These are phyloP conservation scores for Musca vetustissima DNA, from an alignment of 1,140 invertebrate genomes.

Conservation along the genomic window DNA sequence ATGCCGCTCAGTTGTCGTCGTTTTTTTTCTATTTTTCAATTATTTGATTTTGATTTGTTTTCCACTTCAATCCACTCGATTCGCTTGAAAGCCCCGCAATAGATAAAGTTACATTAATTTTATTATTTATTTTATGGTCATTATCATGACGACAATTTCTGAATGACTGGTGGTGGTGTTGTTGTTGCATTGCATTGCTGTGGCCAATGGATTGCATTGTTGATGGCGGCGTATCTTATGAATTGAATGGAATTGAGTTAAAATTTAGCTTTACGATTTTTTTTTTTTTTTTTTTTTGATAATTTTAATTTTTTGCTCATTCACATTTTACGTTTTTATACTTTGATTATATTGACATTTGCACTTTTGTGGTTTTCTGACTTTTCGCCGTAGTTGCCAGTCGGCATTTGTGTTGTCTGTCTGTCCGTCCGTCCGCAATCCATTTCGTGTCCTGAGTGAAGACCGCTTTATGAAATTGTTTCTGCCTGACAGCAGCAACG, in stretches of 20 bases:
- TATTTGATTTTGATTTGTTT: conserved; percentile 25
- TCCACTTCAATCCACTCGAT: conserved; percentile 20
- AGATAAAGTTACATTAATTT: conserved; percentile 25
- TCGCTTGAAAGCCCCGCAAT: conserved; percentile 1
- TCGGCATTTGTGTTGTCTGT: neutral
- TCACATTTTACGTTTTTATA: conserved; percentile 21
- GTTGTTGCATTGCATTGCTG: neutral
- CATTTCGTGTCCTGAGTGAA: neutral
- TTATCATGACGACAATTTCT: conserved; percentile 22
- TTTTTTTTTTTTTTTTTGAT: neutral
- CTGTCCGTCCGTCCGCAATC: neutral
- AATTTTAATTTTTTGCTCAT: neutral
- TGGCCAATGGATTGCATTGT: neutral
- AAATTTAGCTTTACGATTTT: too few relatives aligned
- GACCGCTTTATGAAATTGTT: neutral
- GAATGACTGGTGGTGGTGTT: neutral
- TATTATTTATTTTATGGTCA: conserved; percentile 23
- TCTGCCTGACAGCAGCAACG: too few relatives aligned
- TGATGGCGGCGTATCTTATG: neutral
- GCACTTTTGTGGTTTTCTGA: conserved; percentile 16
- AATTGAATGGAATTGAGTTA: neutral
- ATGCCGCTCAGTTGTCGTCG: too few relatives aligned
- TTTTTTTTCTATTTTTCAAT: neutral
- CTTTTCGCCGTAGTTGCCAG: neutral
- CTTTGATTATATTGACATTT: conserved; percentile 24